Base-by-base conservation (phyloP, 2,888 invertebrate genomes). In the Epinotia demarniana region DNA sequence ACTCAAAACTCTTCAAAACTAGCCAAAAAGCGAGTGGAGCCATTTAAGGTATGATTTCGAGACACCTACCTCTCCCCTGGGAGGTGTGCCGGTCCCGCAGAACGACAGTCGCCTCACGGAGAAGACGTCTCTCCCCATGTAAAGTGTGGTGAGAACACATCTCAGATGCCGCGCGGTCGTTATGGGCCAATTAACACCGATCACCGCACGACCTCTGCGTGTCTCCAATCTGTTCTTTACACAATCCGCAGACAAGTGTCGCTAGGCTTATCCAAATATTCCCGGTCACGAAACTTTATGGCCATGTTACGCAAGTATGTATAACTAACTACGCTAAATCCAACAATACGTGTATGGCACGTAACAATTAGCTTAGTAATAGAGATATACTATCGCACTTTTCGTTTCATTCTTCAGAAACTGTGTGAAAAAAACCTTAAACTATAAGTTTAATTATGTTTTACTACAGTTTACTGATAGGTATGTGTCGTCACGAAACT, bases 131-230 rank as follows among this genome's bases (percentile, higher is more conserved):
- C 85, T 84, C 79, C 87, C 87, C 88, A 89, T 89, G 81, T 84
- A 82, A 85, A 82, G 83, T 78, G 82, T 82, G 80, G 82, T 83
- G 84, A 85, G 84, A 86, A 79, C 73, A 71, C 77, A 68, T 77
- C 71, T 62, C 66, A 79, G 80, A 82, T 83, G 81, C 81, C 82
- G 83, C 80, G 80, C 80, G 80, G 82, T 86, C 86, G 85, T 84
- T 86, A 86, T 83, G 81, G 83, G 82, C 85, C 87, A 89, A 90
- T 89, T 90, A 90, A 85, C 88, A 87, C 84, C 84, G 82, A 87
- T 85, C 84, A 87, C 84, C 81, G 85, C 82, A 86, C 86, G 88
- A 86, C 86, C 88, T 86, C 84, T 84, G 82, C 83, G 81, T 83
- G 80, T 72, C 77, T 79, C 78, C 79, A 75, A 77, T 76, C 76